phyloP scores from a whole-genome alignment of 2,113 vertebrate genomes.

The Leptosomus discolor region DNA sequence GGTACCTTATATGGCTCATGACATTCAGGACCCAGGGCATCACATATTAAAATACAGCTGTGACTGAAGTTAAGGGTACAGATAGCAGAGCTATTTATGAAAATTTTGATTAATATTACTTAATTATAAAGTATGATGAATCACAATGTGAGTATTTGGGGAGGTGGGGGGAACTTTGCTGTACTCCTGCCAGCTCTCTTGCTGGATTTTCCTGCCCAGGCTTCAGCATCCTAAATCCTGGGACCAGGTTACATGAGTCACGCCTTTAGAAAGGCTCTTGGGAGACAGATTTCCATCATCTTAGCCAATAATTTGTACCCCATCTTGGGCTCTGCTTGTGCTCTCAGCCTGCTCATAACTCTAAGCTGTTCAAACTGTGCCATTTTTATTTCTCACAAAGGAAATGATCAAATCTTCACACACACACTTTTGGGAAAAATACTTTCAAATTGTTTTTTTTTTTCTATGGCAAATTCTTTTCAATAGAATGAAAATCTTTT shows the following conservation, averaged over 20 bases:
- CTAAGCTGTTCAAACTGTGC: background rate
- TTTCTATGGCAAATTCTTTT: background rate
- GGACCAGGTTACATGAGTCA: accelerated
- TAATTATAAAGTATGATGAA: background rate
- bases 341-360: background rate
- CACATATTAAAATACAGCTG: background rate
- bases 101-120: background rate
- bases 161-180: background rate
- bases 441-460: background rate
- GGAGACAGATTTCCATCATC: background rate
- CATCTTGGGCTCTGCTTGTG: background rate
- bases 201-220: background rate
- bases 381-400: background rate
- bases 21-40: background rate
- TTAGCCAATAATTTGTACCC: background rate
- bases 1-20: background rate
- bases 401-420: background rate
- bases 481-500: background rate
- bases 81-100: background rate
- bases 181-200: background rate
- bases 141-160: background rate
- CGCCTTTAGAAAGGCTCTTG: background rate
- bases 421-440: background rate
- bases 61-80: background rate
- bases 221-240: background rate